Conservation (phyloP, 2,888 invertebrate species). For the Odontocerum albicorne region DNA sequence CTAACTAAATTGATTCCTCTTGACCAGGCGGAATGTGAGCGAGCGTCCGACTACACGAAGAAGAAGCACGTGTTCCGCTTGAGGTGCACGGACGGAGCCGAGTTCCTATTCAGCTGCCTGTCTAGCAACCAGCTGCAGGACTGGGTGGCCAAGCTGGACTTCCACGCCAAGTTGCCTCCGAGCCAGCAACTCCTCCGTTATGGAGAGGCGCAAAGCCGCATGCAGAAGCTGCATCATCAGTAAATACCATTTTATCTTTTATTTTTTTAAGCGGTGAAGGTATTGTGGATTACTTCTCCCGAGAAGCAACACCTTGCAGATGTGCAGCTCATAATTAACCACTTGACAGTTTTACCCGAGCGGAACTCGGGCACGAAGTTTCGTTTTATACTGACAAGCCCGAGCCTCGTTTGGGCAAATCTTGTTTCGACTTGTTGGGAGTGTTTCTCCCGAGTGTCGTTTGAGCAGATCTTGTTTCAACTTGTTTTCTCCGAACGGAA, state of each 20-base stretch:
- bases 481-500: too few relatives aligned
- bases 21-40: constrained; percentile 79
- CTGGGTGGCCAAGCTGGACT: constrained; percentile 90
- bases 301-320: not conserved
- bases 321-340: too few relatives aligned
- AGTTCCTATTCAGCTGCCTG: constrained; percentile 85
- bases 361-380: too few relatives aligned
- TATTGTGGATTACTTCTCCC: too few relatives aligned
- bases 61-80: constrained; percentile 92
- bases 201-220: constrained; percentile 54
- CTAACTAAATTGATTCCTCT: too few relatives aligned
- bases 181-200: constrained; percentile 86
- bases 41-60: constrained; percentile 93
- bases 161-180: constrained; percentile 90
- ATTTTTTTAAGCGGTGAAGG: not conserved
- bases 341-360: too few relatives aligned
- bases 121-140: constrained; percentile 77
- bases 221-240: constrained; percentile 41
- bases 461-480: too few relatives aligned
- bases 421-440: too few relatives aligned
- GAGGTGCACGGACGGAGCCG: constrained; percentile 85
- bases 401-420: too few relatives aligned
- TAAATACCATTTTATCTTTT: not conserved
- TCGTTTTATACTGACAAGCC: too few relatives aligned
- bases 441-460: too few relatives aligned